A percentile compares a stretch with the other conserved stretches of the same genome.
phyloP scores from a whole-genome alignment of 2,113 vertebrate species.

The Scalopus aquaticus region DNA sequence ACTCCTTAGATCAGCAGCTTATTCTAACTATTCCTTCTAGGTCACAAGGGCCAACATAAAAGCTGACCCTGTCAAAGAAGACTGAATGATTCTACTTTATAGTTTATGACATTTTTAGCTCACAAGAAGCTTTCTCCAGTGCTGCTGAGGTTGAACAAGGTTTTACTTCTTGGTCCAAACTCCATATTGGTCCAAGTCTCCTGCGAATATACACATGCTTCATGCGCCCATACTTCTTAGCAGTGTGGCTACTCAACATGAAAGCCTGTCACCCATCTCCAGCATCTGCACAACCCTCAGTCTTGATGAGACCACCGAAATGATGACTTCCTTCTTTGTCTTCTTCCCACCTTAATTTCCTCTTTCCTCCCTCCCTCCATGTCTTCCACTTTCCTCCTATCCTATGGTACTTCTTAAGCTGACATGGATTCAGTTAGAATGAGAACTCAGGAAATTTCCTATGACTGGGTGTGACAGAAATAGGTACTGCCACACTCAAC shows the following conservation, averaged over 20 bases:
- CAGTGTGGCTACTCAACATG: background rate
- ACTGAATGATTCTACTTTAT: background rate
- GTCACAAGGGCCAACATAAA: background rate
- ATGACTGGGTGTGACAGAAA: background rate
- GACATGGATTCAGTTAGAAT: background rate
- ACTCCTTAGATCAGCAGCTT: background rate
- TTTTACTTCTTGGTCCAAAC: background rate
- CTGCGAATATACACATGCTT: background rate
- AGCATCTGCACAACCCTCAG: background rate
- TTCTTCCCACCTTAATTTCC: background rate
- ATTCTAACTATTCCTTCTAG: background rate
- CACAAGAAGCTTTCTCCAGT: background rate
- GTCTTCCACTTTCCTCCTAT: background rate
- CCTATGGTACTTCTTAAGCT: background rate
- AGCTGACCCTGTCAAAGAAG: background rate
- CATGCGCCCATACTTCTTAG: background rate
- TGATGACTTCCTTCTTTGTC: background rate
- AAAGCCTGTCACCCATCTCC: background rate
- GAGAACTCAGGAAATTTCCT: background rate
- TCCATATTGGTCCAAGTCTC: background rate
- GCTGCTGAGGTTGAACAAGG: background rate
- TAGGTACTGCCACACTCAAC: background rate
- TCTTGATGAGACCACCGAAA: background rate
- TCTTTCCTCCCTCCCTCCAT: background rate
- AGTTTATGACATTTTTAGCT: background rate